Percentiles rank a stretch among this genome's conserved stretches.
Conservation (phyloP, 2,797 vertebrate genomes). For the Poecilia gillii region DNA sequence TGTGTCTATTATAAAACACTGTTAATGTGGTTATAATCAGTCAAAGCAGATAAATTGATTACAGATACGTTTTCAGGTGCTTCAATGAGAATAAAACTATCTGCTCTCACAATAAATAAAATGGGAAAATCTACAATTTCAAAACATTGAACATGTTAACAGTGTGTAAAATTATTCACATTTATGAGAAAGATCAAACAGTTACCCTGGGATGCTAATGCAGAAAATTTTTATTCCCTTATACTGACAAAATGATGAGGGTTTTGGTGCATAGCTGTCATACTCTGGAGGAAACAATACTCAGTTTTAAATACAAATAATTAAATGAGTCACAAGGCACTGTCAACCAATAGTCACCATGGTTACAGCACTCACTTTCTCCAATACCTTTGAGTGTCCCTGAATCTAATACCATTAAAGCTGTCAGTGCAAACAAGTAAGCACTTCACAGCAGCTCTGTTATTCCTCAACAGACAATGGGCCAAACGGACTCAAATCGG, state of each 20-base stretch:
- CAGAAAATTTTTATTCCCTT: conserved; percentile 27
- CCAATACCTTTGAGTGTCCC: conserved; percentile 26
- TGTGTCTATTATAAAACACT: conserved; percentile 39
- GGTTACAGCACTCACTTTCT: conserved; percentile 46
- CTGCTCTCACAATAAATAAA: background rate
- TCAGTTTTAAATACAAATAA: conserved; percentile 43
- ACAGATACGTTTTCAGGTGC: background rate
- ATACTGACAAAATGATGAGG: conserved; percentile 22
- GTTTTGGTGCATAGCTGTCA: conserved; percentile 65
- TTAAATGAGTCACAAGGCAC: conserved; percentile 71
- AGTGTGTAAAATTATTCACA: conserved; percentile 12
- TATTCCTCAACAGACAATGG: conserved; percentile 18
- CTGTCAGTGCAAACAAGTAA: conserved; percentile 49
- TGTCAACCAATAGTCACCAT: conserved; percentile 68
- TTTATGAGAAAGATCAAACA: conserved; percentile 25
- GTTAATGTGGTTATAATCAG: conserved; percentile 1
- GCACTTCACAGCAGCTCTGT: conserved; percentile 23
- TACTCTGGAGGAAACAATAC: conserved; percentile 22
- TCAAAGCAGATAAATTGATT: conserved; percentile 17
- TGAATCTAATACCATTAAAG: conserved; percentile 50
- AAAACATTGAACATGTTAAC: conserved; percentile 29
- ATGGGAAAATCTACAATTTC: background rate
- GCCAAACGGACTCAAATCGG: background rate
- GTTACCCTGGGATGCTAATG: conserved; percentile 7
- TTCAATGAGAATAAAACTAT: background rate